These are phyloP conservation scores for Hetaerina titia DNA, from an alignment of 2,888 invertebrate species.

Conservation along the genomic window DNA sequence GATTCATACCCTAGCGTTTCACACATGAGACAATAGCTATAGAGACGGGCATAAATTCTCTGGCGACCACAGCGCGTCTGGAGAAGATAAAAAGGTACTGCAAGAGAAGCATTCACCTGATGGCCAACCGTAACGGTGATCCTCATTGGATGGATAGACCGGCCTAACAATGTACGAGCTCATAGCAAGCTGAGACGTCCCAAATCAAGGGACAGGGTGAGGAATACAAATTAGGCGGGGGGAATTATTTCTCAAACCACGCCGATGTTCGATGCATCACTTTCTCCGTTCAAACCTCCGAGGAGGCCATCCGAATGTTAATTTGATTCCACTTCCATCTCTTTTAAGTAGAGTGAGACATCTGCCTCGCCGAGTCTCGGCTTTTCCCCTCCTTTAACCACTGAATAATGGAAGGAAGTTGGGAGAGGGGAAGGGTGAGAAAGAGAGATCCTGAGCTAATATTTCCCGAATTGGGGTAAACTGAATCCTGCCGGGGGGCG, in stretches of 20 bases:
- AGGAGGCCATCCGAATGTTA: constrained; percentile 15
- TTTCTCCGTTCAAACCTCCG: background rate
- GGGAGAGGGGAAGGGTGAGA: background rate
- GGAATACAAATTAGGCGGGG: constrained; percentile 14
- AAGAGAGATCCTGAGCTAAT: constrained; percentile 44
- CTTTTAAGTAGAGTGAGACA: constrained; percentile 41
- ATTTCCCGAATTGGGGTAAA: constrained; percentile 22
- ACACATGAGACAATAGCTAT: background rate
- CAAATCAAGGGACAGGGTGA: background rate
- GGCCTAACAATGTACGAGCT: background rate
- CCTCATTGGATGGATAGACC: background rate
- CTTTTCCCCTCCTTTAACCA: background rate
- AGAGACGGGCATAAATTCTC: background rate
- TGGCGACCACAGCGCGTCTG: background rate
- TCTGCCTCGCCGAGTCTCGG: background rate
- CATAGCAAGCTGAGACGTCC: background rate
- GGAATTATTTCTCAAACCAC: constrained; percentile 17
- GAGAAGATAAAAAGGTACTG: background rate
- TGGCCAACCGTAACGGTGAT: background rate
- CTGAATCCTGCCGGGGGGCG: background rate
- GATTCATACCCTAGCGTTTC: background rate
- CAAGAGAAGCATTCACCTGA: background rate
- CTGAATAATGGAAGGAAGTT: background rate
- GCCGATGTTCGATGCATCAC: constrained; percentile 21
- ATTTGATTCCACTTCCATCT: constrained; percentile 7